Base-by-base conservation (phyloP, 1,140 invertebrate genomes). In the Lasaia peninsularis region DNA sequence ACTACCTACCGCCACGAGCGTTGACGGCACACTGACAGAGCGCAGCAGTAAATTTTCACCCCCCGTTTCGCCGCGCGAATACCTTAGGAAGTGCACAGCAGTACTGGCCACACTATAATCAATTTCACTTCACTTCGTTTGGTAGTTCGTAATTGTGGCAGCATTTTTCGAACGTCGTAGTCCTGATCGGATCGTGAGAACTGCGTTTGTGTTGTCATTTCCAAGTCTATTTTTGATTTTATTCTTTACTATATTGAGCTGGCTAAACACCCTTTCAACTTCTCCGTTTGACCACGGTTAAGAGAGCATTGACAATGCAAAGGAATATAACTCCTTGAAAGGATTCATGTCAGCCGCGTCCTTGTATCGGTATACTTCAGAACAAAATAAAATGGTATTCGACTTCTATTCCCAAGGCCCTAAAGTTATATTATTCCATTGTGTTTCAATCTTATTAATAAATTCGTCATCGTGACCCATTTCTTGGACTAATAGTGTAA, bases 141-240 rank as follows among this genome's bases (percentile, higher is more conserved):
- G 34, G 34, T 9, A 35, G 34, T 35, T 35, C 34, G 34, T 35
- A 35, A 35, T 35, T 35, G n/a, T 35, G 34, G 34, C 34, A n/a
- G 34, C 34, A 35, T 7, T 33, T 33, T 33, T 33, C 8, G 2
- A 2, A 33, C 32, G 32, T 33, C 32, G 32, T 33, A 33, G 8
- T 2, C 32, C 32, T 4, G 32, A 33, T 7, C 5, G 5, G 21
- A 24, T 24, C 21, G 2, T 2, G 21, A 5, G 21, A n/a, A n/a
- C 21, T 24, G 21, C 34, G 34, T 35, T 35, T 12, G 34, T 35
- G 3, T 10, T 35, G n/a, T 35, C 34, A n/a, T 35, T n/a, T 33
- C 12, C 12, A 12, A 35, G 12, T 35, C 34, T 10, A n/a, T 14
- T 35, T n/a, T n/a, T 35, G 11, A 35, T 12, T 35, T 35, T 12